These are phyloP conservation scores for Odontomyia ornata DNA, from an alignment of 2,888 invertebrate genomes.

Conservation along the genomic window DNA sequence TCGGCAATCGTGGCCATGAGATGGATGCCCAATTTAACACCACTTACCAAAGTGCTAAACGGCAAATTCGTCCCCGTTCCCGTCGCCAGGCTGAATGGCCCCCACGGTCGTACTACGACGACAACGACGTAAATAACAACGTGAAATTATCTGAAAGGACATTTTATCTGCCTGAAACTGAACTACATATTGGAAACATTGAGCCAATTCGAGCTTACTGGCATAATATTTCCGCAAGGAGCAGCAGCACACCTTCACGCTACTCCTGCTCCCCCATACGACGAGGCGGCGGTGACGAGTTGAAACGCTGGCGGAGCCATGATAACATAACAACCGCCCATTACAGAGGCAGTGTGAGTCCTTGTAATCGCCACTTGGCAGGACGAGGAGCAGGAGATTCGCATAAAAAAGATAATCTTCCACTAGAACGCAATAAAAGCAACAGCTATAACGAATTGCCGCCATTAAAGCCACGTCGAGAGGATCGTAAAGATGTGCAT, in stretches of 20 bases:
- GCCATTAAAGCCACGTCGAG: constrained; percentile 48
- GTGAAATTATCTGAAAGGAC: constrained; percentile 42
- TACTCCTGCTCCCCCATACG: constrained; percentile 35
- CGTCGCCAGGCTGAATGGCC: constrained; percentile 37
- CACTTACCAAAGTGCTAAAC: constrained; percentile 35
- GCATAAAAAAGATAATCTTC: constrained; percentile 31
- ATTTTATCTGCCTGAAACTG: constrained; percentile 51
- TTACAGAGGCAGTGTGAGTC: background rate
- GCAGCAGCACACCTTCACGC: constrained; percentile 34
- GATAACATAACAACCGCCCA: constrained; percentile 15
- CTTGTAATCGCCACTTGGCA: background rate
- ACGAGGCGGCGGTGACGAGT: constrained; percentile 47
- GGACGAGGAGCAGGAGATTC: background rate
- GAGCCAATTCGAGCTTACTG: constrained; percentile 60
- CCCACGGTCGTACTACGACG: background rate
- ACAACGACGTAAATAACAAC: constrained; percentile 9
- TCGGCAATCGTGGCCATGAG: background rate
- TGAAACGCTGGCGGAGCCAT: constrained; percentile 44
- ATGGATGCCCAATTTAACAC: constrained; percentile 2
- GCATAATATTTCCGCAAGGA: constrained; percentile 52
- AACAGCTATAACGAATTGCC: constrained; percentile 51
- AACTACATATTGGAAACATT: constrained; percentile 58
- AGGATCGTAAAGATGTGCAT: constrained; percentile 42
- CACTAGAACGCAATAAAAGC: constrained; percentile 48
- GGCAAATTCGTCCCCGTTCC: background rate